A percentile compares a stretch with the other conserved stretches of the same genome.
These are phyloP conservation scores for Aporophyla lueneburgensis DNA, from an alignment of 2,888 invertebrate species.

Conservation along the genomic window DNA sequence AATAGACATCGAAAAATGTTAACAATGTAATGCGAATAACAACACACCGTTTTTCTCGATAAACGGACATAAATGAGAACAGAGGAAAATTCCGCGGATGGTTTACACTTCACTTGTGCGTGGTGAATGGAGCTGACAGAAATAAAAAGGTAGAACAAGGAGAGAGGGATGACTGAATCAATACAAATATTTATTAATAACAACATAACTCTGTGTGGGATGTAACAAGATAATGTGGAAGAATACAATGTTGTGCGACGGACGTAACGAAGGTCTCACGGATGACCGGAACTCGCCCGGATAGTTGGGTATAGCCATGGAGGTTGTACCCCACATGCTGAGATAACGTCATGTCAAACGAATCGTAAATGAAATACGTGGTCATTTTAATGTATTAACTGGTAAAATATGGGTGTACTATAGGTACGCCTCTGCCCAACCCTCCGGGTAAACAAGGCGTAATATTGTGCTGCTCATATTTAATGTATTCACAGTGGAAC, in stretches of 20 bases:
- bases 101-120: constrained; percentile 51
- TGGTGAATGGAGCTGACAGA: constrained; percentile 51
- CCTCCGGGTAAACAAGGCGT: too few species aligned
- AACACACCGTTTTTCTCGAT: constrained; percentile 15
- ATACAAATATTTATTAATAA: constrained; percentile 46
- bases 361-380: constrained; percentile 31
- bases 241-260: constrained; percentile 30
- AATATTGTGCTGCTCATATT: neutral
- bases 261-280: constrained; percentile 37
- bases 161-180: constrained; percentile 38
- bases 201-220: neutral
- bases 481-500: constrained; percentile 28
- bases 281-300: constrained; percentile 40
- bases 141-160: constrained; percentile 43
- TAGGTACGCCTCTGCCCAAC: too few species aligned
- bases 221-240: constrained; percentile 17
- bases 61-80: constrained; percentile 22
- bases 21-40: constrained; percentile 24
- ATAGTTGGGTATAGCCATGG: constrained; percentile 6
- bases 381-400: constrained; percentile 30
- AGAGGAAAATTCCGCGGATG: constrained; percentile 47
- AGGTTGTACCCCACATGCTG: constrained; percentile 3
- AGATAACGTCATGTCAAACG: constrained; percentile 45
- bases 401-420: too few species aligned
- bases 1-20: constrained; percentile 27